A percentile compares a stretch with the other conserved stretches of the same genome.
Evolutionary conservation across 2,113 vertebrate genomes (phyloP).

Genomic region (Columba livia): DNA sequence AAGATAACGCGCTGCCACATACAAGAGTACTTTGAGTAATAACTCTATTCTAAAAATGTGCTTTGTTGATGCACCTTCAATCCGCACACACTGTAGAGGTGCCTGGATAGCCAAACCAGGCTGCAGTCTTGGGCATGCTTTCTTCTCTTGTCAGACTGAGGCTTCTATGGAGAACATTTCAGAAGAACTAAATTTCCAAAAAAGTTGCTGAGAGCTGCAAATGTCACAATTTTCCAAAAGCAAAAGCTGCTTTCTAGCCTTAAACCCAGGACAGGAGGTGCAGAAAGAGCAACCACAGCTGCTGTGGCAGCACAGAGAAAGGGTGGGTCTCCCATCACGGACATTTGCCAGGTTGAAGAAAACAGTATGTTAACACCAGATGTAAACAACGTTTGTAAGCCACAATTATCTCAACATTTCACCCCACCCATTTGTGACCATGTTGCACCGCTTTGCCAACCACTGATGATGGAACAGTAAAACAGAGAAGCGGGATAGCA

Average conservation of each 20-base stretch:
- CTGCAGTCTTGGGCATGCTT: not conserved
- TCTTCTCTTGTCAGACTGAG: not conserved
- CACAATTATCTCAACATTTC: not conserved
- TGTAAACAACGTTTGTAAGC: slow-evolving; percentile 1
- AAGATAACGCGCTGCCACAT: not conserved
- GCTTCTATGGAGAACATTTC: not conserved
- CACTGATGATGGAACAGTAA: not conserved
- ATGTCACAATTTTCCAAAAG: not conserved
- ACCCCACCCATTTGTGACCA: not conserved
- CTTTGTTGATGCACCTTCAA: not conserved
- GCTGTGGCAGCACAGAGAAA: not conserved
- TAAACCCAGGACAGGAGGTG: not conserved
- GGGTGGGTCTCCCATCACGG: not conserved
- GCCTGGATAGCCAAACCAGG: not conserved
- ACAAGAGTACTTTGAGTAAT: not conserved
- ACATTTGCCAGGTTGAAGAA: slow-evolving; percentile 20
- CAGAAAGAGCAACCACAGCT: not conserved
- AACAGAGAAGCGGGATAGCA: not conserved
- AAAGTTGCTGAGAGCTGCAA: not conserved
- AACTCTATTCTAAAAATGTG: not conserved
- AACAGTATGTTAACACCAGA: slow-evolving; percentile 24
- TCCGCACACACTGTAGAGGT: not conserved
- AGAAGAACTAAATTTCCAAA: not conserved
- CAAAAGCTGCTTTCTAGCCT: not conserved
- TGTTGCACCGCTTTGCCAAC: not conserved